Percentiles rank a stretch among this genome's conserved stretches.
Conservation (phyloP, 2,113 vertebrate species). For the Tretioscincus oriximinensis region DNA sequence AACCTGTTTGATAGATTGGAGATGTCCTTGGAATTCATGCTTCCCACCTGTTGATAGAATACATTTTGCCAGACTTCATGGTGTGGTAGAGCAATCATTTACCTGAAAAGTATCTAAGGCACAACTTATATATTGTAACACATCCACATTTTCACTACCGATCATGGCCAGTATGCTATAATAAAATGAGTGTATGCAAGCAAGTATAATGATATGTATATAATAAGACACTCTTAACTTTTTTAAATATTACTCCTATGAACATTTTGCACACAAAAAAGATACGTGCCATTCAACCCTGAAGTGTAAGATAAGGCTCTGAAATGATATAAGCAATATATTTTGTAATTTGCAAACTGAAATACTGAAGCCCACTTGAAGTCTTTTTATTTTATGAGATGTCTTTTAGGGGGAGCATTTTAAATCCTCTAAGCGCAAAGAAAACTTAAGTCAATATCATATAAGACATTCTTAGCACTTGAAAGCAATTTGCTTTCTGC, state of each 20-base stretch:
- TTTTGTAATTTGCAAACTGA: conserved; percentile 22
- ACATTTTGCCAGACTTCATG: too few relatives aligned
- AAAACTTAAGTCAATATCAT: conserved; percentile 62
- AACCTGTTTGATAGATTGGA: too few relatives aligned
- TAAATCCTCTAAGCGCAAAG: conserved; percentile 43
- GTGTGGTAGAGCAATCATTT: too few relatives aligned
- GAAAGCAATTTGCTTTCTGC: conserved; percentile 51
- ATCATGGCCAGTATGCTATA: conserved; percentile 20
- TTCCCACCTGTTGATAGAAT: too few relatives aligned
- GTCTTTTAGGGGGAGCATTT: background rate
- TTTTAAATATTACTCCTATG: conserved; percentile 16
- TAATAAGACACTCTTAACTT: conserved; percentile 57
- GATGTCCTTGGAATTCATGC: too few relatives aligned
- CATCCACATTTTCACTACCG: conserved; percentile 7
- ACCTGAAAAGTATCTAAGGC: too few relatives aligned
- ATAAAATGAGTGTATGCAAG: conserved; percentile 52
- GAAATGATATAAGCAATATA: conserved; percentile 7
- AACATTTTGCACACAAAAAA: background rate
- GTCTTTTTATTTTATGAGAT: conserved; percentile 24
- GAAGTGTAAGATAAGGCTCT: conserved; percentile 15
- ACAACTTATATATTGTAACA: too few relatives aligned
- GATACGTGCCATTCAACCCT: conserved; percentile 12
- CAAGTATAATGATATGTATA: conserved; percentile 61
- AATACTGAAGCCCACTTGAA: conserved; percentile 23
- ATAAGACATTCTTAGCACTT: conserved; percentile 45